Evolutionary conservation across 2,888 invertebrate species (phyloP).

Genomic region (Cancer borealis): DNA sequence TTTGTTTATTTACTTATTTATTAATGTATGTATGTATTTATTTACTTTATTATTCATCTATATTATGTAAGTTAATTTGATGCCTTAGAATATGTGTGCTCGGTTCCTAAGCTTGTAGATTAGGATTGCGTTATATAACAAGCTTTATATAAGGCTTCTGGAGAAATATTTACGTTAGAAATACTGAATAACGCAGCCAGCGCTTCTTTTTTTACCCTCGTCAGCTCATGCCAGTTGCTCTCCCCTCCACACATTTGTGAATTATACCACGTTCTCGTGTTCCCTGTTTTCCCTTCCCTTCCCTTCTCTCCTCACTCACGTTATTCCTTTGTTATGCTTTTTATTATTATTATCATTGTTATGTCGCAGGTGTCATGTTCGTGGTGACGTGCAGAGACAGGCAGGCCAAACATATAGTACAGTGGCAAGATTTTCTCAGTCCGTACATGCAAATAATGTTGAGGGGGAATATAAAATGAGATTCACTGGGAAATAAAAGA

Average conservation of each 20-base stretch:
- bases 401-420: not conserved
- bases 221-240: not conserved
- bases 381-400: not conserved
- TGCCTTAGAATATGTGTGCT: not conserved
- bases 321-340: not conserved
- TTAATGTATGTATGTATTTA: not conserved
- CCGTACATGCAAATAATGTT: conserved; percentile 14
- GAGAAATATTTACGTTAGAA: not conserved
- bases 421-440: not conserved
- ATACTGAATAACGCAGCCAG: not conserved
- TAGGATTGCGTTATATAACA: not conserved
- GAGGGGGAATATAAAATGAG: conserved; percentile 47
- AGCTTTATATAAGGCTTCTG: not conserved
- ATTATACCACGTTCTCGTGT: not conserved
- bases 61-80: not conserved
- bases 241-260: not conserved
- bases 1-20: too few relatives aligned
- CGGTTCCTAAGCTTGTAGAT: not conserved
- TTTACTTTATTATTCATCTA: not conserved
- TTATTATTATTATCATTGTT: conserved; percentile 35
- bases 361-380: conserved; percentile 18
- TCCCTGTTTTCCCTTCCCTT: not conserved
- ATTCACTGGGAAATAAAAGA: not conserved
- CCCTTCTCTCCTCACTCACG: not conserved
- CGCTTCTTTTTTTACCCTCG: not conserved